Base-by-base conservation (phyloP, 1,140 invertebrate species). In the Heliconius eleuchia region DNA sequence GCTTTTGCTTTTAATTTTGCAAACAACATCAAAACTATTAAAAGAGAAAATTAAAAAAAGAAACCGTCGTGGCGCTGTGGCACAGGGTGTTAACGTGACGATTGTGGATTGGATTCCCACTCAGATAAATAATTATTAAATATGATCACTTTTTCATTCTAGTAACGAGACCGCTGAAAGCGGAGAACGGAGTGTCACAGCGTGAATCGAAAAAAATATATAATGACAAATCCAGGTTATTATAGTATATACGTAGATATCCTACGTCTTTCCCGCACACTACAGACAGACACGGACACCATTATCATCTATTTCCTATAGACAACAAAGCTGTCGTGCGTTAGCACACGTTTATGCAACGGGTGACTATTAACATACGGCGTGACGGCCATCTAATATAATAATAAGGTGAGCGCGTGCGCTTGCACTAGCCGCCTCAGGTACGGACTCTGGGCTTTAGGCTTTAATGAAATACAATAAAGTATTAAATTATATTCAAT, bases 301-400 rank as follows among this genome's bases (percentile, higher is more conserved):
- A 71, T 76, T 75, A 80, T 73, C 60, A 80, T 80, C 57, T 52
- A 71, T 76, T 71, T 72, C 75, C 79, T 71, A 77, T 55, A 77
- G 55, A 77, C 73, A 76, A 66, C 75, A 80, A 78, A 73, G 66
- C 70, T 71, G 83, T 80, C 80, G 82, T 85, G 85, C 74, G 71
- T 74, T 79, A 57, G 79, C 76, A 73, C 80, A 84, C 84, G 80
- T 77, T 83, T 78, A 37, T 81, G 75, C 84, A 82, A 82, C 84
- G 83, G 81, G 77, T 84, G 86, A 82, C 82, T 82, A 88, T 87
- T 89, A 86, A 77, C 88, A 89, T 87, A 85, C 87, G 85, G 84
- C 88, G 88, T 89, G 88, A 90, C 90, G 86, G 80, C 86, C 83
- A 80, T 84, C 83, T 89, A 87, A 89, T 88, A 86, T 85, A 86